Percentiles rank a stretch among this genome's conserved stretches.
phyloP scores from a whole-genome alignment of 2,113 vertebrate genomes.

The Dasyornis broadbenti region DNA sequence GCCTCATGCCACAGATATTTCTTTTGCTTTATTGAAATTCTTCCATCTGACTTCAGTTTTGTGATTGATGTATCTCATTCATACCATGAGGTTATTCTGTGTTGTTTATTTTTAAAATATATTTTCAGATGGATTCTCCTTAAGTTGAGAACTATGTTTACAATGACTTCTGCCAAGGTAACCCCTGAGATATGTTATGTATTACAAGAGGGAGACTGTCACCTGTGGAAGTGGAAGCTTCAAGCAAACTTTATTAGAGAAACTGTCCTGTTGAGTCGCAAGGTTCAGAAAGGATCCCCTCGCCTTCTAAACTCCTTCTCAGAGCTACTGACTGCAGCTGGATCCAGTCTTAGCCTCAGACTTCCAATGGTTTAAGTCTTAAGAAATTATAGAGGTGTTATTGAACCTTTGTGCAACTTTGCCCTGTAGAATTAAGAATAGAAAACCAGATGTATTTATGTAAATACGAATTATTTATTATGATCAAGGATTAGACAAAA shows the following conservation, averaged over 20 bases:
- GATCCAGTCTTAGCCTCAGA: background rate
- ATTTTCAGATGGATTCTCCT: background rate
- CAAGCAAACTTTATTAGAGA: background rate
- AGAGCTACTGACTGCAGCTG: background rate
- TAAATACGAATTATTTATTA: background rate
- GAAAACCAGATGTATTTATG: background rate
- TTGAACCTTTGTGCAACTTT: background rate
- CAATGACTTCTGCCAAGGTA: background rate
- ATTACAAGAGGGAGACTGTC: background rate
- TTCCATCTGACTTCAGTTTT: background rate
- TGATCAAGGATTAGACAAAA: background rate
- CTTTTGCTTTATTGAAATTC: conserved; percentile 42
- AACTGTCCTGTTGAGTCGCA: fast-evolving
- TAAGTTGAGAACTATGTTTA: background rate
- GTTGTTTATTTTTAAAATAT: background rate
- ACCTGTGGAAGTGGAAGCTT: background rate
- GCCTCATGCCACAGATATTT: conserved; percentile 30
- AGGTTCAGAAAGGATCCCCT: background rate
- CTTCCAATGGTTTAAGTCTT: background rate
- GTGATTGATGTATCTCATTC: conserved; percentile 13
- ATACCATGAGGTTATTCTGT: background rate
- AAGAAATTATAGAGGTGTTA: background rate
- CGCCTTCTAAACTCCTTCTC: background rate
- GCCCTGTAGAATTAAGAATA: background rate
- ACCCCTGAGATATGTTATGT: background rate